Percentiles rank a stretch among this genome's conserved stretches.
These are phyloP conservation scores for Manacus vitellinus DNA, from an alignment of 2,113 vertebrate species.

Conservation along the genomic window DNA sequence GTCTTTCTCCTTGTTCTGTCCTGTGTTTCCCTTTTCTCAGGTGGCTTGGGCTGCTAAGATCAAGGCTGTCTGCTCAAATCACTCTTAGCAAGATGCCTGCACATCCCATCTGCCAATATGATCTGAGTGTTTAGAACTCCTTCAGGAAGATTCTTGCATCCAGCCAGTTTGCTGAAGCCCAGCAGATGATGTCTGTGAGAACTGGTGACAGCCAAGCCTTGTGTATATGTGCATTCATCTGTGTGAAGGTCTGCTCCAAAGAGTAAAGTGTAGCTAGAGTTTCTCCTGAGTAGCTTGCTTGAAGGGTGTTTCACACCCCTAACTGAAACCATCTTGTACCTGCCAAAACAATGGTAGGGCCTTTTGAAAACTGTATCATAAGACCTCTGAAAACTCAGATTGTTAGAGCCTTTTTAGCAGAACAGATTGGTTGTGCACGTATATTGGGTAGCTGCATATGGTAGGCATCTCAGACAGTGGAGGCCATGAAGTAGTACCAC, in stretches of 20 bases:
- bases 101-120: background rate
- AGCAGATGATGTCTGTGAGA: background rate
- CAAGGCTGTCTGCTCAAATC: background rate
- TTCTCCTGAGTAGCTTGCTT: background rate
- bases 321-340: conserved; percentile 2
- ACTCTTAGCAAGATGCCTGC: background rate
- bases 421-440: background rate
- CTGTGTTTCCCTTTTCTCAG: background rate
- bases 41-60: background rate
- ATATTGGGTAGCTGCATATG: background rate
- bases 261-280: background rate
- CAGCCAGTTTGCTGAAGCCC: background rate
- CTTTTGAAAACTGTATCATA: background rate
- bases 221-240: background rate
- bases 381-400: background rate
- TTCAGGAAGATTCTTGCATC: background rate
- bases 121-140: background rate
- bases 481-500: background rate
- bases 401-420: background rate
- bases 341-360: background rate
- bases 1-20: background rate
- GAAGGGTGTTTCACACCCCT: background rate
- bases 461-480: background rate
- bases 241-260: background rate
- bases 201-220: background rate